Conservation (phyloP, 2,113 vertebrate species). For the Vicugna pacos region DNA sequence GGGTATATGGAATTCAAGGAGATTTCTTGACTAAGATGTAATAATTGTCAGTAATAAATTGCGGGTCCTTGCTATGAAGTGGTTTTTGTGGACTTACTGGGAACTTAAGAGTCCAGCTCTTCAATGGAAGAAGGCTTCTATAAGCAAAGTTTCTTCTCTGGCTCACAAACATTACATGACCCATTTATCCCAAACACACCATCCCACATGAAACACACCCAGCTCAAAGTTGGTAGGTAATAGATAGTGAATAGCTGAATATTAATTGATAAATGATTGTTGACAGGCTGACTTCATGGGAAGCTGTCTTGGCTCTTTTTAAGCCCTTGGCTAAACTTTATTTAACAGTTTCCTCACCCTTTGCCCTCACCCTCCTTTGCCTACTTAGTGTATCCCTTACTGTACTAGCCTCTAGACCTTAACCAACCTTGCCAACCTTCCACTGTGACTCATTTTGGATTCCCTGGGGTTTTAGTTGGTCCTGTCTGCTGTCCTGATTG, state of each 20-base stretch:
- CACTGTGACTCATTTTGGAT: not conserved
- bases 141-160: conserved; percentile 15
- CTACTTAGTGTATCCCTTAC: not conserved
- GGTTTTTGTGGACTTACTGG: not conserved
- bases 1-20: not conserved
- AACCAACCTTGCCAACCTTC: not conserved
- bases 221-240: not conserved
- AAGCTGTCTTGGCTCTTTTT: not conserved
- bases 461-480: not conserved
- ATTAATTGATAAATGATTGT: not conserved
- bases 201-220: not conserved
- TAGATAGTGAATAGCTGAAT: not conserved
- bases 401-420: not conserved
- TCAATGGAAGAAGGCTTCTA: not conserved
- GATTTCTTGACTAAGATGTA: not conserved
- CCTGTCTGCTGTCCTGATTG: not conserved
- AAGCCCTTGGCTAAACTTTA: conserved; percentile 14
- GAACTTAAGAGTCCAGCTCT: not conserved
- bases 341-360: not conserved
- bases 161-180: not conserved
- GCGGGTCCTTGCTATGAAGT: not conserved
- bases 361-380: not conserved
- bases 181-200: not conserved
- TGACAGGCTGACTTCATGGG: not conserved
- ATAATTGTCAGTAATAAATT: not conserved